phyloP scores from a whole-genome alignment of 2,888 invertebrate genomes.

The Tetranychus truncatus region DNA sequence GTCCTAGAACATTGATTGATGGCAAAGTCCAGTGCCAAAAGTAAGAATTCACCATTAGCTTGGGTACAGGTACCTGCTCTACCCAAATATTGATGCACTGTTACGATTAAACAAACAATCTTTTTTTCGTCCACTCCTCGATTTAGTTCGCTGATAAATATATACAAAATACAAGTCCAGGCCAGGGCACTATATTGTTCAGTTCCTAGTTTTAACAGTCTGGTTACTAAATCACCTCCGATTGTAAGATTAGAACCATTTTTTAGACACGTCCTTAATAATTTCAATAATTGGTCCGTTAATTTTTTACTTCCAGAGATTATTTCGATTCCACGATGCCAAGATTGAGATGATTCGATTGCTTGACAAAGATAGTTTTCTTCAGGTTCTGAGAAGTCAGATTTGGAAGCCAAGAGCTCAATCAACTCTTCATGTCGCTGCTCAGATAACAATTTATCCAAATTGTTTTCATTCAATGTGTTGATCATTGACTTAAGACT shows the following conservation, averaged over 20 bases:
- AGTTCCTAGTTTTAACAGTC: conserved; percentile 16
- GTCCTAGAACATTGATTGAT: conserved; percentile 10
- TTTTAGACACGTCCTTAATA: conserved; percentile 15
- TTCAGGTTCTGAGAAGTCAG: conserved; percentile 17
- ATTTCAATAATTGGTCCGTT: conserved; percentile 11
- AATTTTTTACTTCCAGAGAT: conserved; percentile 14
- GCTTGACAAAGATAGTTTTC: conserved; percentile 17
- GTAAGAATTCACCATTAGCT: conserved; percentile 20
- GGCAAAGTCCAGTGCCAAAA: conserved; percentile 8
- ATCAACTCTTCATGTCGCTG: conserved; percentile 19
- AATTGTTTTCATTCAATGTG: conserved; percentile 8
- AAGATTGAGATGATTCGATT: conserved; percentile 14
- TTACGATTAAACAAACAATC: conserved; percentile 13
- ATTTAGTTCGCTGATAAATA: conserved; percentile 10
- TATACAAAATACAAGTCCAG: conserved; percentile 18
- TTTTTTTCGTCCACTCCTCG: neutral
- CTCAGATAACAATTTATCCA: conserved; percentile 7
- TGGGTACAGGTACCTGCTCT: conserved; percentile 19
- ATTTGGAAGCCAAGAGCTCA: conserved; percentile 17
- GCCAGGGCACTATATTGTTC: conserved; percentile 11
- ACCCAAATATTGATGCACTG: conserved; percentile 19
- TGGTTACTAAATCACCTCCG: conserved; percentile 11
- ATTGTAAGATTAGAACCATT: conserved; percentile 15
- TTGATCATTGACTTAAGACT: conserved; percentile 18
- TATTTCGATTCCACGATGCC: conserved; percentile 21